phyloP scores from a whole-genome alignment of 1,140 invertebrate species.

The Prorops nasuta region DNA sequence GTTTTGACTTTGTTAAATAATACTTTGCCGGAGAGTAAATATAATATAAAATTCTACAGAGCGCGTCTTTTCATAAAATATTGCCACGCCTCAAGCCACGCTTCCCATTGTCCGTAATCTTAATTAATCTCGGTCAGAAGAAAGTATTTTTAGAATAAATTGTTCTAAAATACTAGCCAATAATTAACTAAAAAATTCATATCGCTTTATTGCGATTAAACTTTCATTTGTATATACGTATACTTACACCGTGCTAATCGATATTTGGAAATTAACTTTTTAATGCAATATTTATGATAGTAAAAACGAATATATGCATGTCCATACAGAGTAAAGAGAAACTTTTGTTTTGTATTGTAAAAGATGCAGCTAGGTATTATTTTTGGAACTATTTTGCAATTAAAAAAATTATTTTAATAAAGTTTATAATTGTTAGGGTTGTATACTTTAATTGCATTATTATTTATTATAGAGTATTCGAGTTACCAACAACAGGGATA shows the following conservation, averaged over 20 bases:
- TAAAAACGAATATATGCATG: neutral
- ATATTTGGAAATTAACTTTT: no score
- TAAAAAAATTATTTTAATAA: neutral
- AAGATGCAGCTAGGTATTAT: slow-evolving; percentile 8
- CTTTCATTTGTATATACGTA: no score
- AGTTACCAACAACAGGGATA: slow-evolving; percentile 50
- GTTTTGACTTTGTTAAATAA: neutral
- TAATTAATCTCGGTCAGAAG: no score
- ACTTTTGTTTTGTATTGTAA: neutral
- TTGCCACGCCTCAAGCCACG: neutral
- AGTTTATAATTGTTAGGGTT: neutral
- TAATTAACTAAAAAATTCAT: no score
- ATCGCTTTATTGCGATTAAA: no score
- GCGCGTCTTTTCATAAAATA: neutral
- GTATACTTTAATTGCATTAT: slow-evolving; percentile 1
- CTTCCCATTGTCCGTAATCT: neutral
- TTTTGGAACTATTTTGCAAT: neutral
- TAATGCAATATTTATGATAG: neutral
- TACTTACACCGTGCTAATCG: no score
- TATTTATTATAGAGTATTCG: slow-evolving; percentile 44
- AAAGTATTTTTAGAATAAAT: no score
- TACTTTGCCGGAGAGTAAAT: slow-evolving; percentile 1
- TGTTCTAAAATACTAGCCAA: no score
- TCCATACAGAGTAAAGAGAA: neutral
- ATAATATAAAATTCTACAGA: neutral